phyloP scores from a whole-genome alignment of 2,113 vertebrate species.

The Sapajus apella region DNA sequence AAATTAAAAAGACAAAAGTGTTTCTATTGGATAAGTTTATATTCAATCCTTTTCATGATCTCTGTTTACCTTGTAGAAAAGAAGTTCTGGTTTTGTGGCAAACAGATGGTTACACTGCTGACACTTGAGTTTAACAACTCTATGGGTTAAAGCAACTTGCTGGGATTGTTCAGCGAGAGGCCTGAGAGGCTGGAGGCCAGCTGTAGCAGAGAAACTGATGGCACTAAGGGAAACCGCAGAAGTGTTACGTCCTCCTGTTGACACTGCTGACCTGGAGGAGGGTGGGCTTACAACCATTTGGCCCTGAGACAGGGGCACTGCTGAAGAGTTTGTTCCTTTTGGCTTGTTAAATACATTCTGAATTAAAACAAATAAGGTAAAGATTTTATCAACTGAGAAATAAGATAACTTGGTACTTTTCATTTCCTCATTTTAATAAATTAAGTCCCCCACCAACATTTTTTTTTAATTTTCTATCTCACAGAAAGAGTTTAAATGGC shows the following conservation, averaged over 20 bases:
- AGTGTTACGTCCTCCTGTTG: conserved; percentile 66
- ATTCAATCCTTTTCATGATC: background rate
- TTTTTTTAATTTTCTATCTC: background rate
- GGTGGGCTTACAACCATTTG: conserved; percentile 82
- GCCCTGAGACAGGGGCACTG: conserved; percentile 81
- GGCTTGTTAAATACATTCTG: conserved; percentile 89
- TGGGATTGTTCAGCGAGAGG: conserved; percentile 83
- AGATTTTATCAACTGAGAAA: conserved; percentile 40
- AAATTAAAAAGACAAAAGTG: conserved; percentile 42
- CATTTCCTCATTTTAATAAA: conserved; percentile 50
- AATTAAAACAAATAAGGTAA: conserved; percentile 50
- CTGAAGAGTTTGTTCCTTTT: conserved; percentile 80
- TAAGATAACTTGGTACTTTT: conserved; percentile 15
- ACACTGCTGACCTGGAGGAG: conserved; percentile 70
- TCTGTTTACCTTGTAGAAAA: conserved; percentile 92
- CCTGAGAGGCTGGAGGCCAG: conserved; percentile 82
- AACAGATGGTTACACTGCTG: conserved; percentile 88
- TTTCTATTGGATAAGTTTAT: background rate
- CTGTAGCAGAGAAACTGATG: conserved; percentile 78
- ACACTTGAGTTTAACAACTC: conserved; percentile 88
- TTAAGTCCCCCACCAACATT: background rate
- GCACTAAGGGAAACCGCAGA: conserved; percentile 73
- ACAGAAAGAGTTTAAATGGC: conserved; percentile 11
- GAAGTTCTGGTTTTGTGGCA: conserved; percentile 90
- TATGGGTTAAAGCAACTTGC: conserved; percentile 80